These are phyloP conservation scores for Prunella strophiata DNA, from an alignment of 2,797 vertebrate species.

Conservation along the genomic window DNA sequence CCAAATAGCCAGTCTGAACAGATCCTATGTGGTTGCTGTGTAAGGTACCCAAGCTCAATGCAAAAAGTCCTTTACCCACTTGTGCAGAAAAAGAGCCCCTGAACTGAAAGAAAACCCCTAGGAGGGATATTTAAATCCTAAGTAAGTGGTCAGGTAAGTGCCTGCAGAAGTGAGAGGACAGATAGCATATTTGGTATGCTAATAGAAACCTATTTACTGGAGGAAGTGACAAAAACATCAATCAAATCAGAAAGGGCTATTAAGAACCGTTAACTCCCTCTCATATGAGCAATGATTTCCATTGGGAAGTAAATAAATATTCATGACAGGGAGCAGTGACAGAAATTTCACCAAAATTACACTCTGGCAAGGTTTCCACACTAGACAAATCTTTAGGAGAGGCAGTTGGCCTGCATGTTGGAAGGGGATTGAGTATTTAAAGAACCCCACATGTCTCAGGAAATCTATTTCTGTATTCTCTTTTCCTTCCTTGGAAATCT, in stretches of 20 bases:
- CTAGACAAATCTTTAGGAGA: conserved; percentile 36
- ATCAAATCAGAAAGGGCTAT: conserved; percentile 85
- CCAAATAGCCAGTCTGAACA: background rate
- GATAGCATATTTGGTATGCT: conserved; percentile 81
- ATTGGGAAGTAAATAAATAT: conserved; percentile 83
- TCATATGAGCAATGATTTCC: conserved; percentile 85
- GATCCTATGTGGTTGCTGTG: background rate
- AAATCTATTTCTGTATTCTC: background rate
- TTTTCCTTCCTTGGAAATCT: background rate
- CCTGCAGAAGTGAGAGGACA: conserved; percentile 75
- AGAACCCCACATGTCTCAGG: background rate
- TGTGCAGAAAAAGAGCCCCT: conserved; percentile 43
- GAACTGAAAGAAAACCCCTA: conserved; percentile 72
- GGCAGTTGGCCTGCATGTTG: background rate
- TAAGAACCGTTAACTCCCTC: conserved; percentile 85
- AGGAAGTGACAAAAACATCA: conserved; percentile 86
- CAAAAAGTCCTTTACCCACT: conserved; percentile 24
- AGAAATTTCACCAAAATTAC: conserved; percentile 78
- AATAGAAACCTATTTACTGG: conserved; percentile 84
- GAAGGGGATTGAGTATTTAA: background rate
- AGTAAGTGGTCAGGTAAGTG: conserved; percentile 81
- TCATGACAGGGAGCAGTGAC: conserved; percentile 77
- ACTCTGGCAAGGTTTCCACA: conserved; percentile 46
- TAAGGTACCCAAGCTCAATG: background rate
- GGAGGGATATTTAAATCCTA: conserved; percentile 78